These are phyloP conservation scores for Syngnathus floridae DNA, from an alignment of 2,113 vertebrate species.

Conservation along the genomic window DNA sequence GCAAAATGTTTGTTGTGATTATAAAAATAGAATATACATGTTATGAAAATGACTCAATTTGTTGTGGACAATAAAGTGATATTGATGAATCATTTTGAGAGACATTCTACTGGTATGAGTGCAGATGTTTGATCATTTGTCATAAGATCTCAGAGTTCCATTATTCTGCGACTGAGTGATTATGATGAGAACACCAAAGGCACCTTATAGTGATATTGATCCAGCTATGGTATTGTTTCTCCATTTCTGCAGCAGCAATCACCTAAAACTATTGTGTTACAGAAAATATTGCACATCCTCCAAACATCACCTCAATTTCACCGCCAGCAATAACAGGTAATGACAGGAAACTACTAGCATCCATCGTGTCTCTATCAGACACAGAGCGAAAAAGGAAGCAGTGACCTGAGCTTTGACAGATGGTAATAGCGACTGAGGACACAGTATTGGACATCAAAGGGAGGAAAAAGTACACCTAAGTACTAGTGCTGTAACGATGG, in stretches of 20 bases:
- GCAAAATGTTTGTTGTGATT: too few relatives aligned
- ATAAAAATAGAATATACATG: too few relatives aligned
- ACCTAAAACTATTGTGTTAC: neutral
- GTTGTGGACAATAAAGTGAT: too few relatives aligned
- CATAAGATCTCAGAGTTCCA: too few relatives aligned
- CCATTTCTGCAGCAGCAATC: neutral
- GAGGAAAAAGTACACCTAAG: conserved; percentile 32
- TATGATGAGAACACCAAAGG: neutral
- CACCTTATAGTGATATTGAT: neutral
- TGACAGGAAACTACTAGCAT: conserved; percentile 36
- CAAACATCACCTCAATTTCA: conserved; percentile 13
- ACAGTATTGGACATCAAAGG: conserved; percentile 37
- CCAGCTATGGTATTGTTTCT: neutral
- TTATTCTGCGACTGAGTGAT: too few relatives aligned
- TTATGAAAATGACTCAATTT: too few relatives aligned
- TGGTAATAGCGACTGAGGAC: conserved; percentile 41
- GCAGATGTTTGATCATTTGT: too few relatives aligned
- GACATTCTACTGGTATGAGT: too few relatives aligned
- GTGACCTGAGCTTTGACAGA: conserved; percentile 37
- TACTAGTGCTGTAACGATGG: conserved; percentile 39
- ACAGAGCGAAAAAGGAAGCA: conserved; percentile 20
- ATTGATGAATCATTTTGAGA: too few relatives aligned
- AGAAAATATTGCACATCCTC: neutral
- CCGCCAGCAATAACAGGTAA: conserved; percentile 35
- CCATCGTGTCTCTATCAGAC: conserved; percentile 29